Conservation (phyloP, 2,113 vertebrate genomes). For the Murina feae region DNA sequence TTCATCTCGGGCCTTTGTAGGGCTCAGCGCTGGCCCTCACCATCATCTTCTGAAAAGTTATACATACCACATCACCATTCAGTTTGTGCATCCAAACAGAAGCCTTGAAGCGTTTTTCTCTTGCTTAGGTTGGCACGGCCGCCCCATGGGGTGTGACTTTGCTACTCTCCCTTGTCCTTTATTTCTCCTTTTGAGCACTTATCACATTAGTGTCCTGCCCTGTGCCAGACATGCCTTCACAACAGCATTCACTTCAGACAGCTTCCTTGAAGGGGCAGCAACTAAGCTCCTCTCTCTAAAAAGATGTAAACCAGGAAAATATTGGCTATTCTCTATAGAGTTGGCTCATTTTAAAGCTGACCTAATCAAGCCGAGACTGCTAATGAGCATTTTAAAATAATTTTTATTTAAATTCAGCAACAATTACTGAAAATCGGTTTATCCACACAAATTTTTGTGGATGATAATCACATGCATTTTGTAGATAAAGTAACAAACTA, state of each 20-base stretch:
- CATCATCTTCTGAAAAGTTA: slow-evolving; percentile 58
- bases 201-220: slow-evolving; percentile 52
- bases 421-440: slow-evolving; percentile 25
- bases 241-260: background rate
- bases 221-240: slow-evolving; percentile 37
- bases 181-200: slow-evolving; percentile 13
- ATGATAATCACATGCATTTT: background rate
- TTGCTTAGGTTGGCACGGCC: slow-evolving; percentile 51
- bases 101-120: slow-evolving; percentile 23
- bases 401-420: too few species aligned
- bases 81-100: slow-evolving; percentile 70
- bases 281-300: background rate
- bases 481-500: slow-evolving; percentile 29
- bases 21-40: background rate
- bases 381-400: slow-evolving; percentile 20
- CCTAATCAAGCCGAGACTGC: background rate
- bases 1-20: slow-evolving; percentile 50
- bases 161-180: background rate
- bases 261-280: slow-evolving; percentile 33
- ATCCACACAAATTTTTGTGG: slow-evolving; percentile 37
- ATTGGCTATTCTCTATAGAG: background rate
- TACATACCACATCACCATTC: slow-evolving; percentile 8
- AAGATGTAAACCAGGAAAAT: slow-evolving; percentile 6
- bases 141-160: slow-evolving; percentile 30
- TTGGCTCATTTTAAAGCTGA: slow-evolving; percentile 5